phyloP scores from a whole-genome alignment of 2,797 vertebrate species.

The Euthynnus affinis region DNA sequence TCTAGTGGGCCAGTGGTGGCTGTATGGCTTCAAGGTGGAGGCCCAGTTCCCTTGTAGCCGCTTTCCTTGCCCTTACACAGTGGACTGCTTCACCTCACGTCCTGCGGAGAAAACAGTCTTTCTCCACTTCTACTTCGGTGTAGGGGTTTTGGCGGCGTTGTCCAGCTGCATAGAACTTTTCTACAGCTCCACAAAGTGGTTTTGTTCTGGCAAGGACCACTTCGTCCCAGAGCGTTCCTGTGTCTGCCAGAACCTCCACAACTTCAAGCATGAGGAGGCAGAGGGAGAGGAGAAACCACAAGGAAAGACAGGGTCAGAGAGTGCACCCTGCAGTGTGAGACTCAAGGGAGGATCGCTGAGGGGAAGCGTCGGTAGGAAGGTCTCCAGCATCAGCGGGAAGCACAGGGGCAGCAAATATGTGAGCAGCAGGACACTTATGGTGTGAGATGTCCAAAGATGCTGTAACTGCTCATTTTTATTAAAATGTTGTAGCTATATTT shows the following conservation, averaged over 20 bases:
- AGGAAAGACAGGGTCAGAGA: background rate
- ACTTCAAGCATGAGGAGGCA: background rate
- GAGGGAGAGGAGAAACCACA: background rate
- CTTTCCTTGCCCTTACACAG: conserved; percentile 91
- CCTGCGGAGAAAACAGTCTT: conserved; percentile 95
- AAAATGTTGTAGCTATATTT: background rate
- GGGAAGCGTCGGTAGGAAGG: conserved; percentile 32
- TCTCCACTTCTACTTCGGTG: conserved; percentile 92
- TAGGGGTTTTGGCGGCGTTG: conserved; percentile 88
- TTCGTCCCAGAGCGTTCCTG: accelerated
- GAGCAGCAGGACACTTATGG: conserved; percentile 37
- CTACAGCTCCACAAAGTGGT: conserved; percentile 75
- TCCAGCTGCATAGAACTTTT: conserved; percentile 88
- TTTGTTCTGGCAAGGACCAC: conserved; percentile 8
- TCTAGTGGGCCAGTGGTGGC: conserved; percentile 87
- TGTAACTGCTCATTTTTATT: background rate
- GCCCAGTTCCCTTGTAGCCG: conserved; percentile 88
- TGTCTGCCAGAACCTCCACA: conserved; percentile 55
- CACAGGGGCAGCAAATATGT: conserved; percentile 22
- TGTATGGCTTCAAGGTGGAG: conserved; percentile 92
- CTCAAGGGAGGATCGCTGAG: conserved; percentile 38
- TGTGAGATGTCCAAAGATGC: conserved; percentile 54
- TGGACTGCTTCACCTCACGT: conserved; percentile 95
- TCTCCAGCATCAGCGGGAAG: conserved; percentile 39
- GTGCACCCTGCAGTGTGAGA: background rate